phyloP scores from a whole-genome alignment of 2,113 vertebrate genomes.

The Entelurus aequoreus region DNA sequence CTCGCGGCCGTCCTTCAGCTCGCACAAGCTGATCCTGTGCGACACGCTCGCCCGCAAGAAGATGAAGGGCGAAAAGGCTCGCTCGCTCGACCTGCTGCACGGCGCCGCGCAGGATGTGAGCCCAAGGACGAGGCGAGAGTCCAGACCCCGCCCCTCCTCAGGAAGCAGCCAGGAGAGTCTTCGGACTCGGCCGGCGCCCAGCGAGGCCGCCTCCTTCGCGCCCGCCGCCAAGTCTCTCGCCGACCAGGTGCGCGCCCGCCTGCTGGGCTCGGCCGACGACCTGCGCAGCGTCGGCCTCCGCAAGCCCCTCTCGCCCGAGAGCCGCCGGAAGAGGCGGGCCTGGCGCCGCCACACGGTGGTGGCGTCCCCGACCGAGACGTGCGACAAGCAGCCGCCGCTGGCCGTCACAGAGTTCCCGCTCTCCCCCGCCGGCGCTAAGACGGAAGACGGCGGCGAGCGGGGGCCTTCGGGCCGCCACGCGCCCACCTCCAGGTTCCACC shows the following conservation, averaged over 20 bases:
- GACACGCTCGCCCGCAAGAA: conserved; percentile 87
- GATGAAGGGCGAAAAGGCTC: conserved; percentile 69
- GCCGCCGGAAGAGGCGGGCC: conserved; percentile 81
- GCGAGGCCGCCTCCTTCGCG: conserved; percentile 55
- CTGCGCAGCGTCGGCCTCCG: conserved; percentile 77
- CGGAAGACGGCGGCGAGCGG: conserved; percentile 27
- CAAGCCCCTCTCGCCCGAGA: conserved; percentile 83
- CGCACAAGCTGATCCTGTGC: conserved; percentile 89
- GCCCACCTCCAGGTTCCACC: conserved; percentile 75
- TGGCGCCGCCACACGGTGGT: conserved; percentile 92
- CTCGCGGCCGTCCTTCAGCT: conserved; percentile 81
- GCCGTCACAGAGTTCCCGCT: conserved; percentile 31
- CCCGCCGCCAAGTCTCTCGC: conserved; percentile 62
- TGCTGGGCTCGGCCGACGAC: conserved; percentile 82
- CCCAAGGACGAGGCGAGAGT: conserved; percentile 22
- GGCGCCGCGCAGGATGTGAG: background rate
- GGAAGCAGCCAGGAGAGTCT: conserved; percentile 67
- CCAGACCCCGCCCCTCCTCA: conserved; percentile 63
- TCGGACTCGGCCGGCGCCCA: conserved; percentile 24
- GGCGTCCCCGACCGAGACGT: conserved; percentile 65
- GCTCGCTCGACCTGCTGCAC: conserved; percentile 59
- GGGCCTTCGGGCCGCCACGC: conserved; percentile 48
- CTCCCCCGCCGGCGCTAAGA: conserved; percentile 38
- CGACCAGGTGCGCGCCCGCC: conserved; percentile 79
- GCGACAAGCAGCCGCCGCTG: conserved; percentile 39